Evolutionary conservation across 1,140 invertebrate genomes (phyloP).

Genomic region (Cepaea nemoralis): DNA sequence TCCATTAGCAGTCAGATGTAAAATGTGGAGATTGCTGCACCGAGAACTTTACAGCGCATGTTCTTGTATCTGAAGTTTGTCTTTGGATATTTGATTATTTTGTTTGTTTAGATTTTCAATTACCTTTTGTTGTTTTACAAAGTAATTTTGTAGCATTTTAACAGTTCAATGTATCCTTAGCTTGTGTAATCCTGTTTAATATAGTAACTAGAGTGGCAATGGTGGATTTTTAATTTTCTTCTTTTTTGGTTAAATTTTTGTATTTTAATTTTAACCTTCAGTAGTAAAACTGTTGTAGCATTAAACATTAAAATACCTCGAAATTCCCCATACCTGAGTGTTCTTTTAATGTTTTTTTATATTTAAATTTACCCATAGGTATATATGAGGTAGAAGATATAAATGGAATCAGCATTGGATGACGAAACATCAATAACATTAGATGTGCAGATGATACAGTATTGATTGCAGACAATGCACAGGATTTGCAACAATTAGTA

Average conservation of each 20-base stretch:
- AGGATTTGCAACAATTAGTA: no score
- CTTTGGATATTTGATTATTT: background rate
- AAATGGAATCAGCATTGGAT: no score
- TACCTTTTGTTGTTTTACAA: background rate
- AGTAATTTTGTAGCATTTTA: background rate
- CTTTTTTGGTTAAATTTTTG: background rate
- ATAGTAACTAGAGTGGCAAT: background rate
- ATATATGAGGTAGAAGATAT: no score
- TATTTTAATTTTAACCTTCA: background rate
- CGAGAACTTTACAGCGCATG: conserved; percentile 34
- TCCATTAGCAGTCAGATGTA: conserved; percentile 38
- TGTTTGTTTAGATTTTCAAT: background rate
- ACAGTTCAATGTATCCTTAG: background rate
- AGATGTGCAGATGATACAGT: no score
- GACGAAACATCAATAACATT: no score
- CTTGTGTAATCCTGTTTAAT: background rate
- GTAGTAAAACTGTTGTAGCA: background rate
- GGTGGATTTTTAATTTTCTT: background rate
- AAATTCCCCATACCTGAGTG: no score
- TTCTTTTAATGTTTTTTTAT: no score
- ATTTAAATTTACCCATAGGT: no score
- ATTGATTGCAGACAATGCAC: no score
- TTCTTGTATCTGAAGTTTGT: background rate
- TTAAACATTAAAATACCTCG: background rate
- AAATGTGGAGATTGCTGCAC: conserved; percentile 64